Evolutionary conservation across 2,888 invertebrate genomes (phyloP), one percentile per base, ranked within the genome.

Genomic region (Omphaloscelis lunosa): DNA sequence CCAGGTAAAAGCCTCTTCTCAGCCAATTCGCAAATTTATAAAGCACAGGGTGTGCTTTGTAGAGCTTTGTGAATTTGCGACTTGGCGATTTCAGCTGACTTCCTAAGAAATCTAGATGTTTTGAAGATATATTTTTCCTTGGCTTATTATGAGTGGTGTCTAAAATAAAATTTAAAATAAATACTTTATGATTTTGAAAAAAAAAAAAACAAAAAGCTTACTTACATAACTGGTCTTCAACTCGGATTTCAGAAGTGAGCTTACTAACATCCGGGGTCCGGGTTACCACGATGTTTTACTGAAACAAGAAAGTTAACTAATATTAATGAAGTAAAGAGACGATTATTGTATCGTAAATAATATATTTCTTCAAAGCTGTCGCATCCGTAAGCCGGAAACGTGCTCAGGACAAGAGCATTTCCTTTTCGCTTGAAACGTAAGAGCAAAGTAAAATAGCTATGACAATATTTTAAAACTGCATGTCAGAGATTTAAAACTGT

Each of bases 401-500:
- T 66, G 74, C 23, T 69, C 83, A 83, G 83, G 51, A 86, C 71
- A 72, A 83, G 76, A 80, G 86, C 51, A 72, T 86, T 86, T 86
- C 83, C 83, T 56, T 82, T 82, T 69, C 39, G 83, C 77, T 83
- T 72, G 39, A 72, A 77, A 68, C 34, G 51, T 69, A 72, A 51
- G 67, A 83, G 69, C 53, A 59, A 65, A 51, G 59, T 48, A 51
- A 76, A 70, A 63, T 70, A 63, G 48, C 58, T 45, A 45, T 41
- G 39, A 71, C 51, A 75, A 63, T 81, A 59, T 80, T 80, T 70
- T 63, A 29, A 61, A 80, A 80, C 58, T 73, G 39, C 70, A 80
- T 74, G 70, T 48, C 41, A 8, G 23, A 15, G 9, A 70, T 69
- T 65, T 27, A 41, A 48, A 48, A 59, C 20, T n/a, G 45, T 66